Evolutionary conservation across 2,113 vertebrate genomes (phyloP).

Genomic region (Synodontis membranacea): DNA sequence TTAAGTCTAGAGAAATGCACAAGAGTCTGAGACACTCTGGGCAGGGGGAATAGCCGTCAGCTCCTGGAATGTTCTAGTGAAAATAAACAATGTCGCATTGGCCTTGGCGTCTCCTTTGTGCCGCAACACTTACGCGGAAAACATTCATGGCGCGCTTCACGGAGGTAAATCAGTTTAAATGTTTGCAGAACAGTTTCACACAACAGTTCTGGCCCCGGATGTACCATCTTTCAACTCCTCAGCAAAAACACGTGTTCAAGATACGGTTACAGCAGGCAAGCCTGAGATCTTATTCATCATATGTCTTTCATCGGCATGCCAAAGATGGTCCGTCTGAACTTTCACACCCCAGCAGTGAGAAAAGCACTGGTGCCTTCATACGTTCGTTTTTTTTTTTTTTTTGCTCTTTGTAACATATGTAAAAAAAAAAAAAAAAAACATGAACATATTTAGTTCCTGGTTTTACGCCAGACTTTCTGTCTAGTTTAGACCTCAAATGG

Average conservation of each 20-base stretch:
- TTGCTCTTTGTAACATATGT: background rate
- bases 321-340: constrained; percentile 54
- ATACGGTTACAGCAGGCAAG: constrained; percentile 64
- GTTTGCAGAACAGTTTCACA: constrained; percentile 64
- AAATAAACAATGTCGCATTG: constrained; percentile 72
- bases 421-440: background rate
- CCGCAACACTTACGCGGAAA: constrained; percentile 51
- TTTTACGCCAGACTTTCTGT: background rate
- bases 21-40: constrained; percentile 44
- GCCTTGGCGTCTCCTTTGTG: constrained; percentile 32
- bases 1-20: constrained; percentile 69
- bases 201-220: constrained; percentile 67
- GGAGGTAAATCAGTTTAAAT: constrained; percentile 70
- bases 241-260: constrained; percentile 76
- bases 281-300: constrained; percentile 64
- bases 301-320: constrained; percentile 64
- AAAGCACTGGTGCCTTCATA: constrained; percentile 6
- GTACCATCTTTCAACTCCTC: constrained; percentile 77
- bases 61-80: constrained; percentile 71
- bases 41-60: constrained; percentile 72
- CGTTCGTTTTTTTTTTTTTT: constrained; percentile 16
- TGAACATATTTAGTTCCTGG: background rate
- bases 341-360: constrained; percentile 18
- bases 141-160: constrained; percentile 57
- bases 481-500: constrained; percentile 1